These are phyloP conservation scores for Eulemur coronatus DNA, from an alignment of 2,797 vertebrate species.

Conservation along the genomic window DNA sequence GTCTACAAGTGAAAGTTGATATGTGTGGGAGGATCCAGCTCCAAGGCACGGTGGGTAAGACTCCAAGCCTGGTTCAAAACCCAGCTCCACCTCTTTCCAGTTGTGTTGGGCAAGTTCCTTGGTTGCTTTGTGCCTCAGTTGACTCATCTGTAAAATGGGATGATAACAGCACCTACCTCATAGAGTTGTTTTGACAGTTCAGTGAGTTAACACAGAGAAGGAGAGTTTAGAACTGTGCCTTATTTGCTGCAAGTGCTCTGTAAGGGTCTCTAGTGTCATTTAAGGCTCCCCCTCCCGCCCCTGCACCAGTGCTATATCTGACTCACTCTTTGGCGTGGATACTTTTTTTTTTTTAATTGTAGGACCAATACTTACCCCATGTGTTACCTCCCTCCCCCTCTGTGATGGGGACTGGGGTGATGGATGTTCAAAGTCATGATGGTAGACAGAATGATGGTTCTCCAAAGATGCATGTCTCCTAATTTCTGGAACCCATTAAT, in stretches of 20 bases:
- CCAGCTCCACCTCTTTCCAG: no score
- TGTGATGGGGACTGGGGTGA: background rate
- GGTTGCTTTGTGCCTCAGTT: background rate
- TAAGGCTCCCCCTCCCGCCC: background rate
- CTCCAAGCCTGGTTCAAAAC: background rate
- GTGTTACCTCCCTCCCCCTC: background rate
- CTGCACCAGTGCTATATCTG: background rate
- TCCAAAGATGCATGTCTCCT: background rate
- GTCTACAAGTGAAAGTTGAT: background rate
- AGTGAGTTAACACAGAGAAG: background rate
- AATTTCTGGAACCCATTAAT: background rate
- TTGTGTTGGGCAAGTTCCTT: background rate
- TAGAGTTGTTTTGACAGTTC: background rate
- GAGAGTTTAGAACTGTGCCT: background rate
- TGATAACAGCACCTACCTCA: background rate
- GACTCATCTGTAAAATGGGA: background rate
- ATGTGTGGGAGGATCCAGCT: background rate
- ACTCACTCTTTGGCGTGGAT: no score
- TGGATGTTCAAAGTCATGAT: background rate
- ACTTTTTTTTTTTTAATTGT: background rate
- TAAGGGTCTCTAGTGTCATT: background rate
- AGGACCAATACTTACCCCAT: background rate
- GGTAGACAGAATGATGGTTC: background rate
- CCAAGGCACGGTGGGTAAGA: background rate
- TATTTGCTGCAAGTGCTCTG: fast-evolving